Evolutionary conservation across 2,888 invertebrate species (phyloP).

Genomic region (Dynastes tityus): DNA sequence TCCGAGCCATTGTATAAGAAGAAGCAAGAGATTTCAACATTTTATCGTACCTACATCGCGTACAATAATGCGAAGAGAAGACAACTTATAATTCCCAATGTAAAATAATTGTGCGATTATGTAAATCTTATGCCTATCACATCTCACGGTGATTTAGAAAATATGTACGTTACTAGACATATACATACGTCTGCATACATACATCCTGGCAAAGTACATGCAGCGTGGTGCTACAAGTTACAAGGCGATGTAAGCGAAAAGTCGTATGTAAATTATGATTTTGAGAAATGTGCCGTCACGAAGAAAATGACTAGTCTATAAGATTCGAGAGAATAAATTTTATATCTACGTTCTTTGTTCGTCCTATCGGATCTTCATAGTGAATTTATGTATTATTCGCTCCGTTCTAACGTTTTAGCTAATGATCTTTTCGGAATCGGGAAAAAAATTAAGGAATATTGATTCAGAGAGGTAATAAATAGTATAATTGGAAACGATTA

Average conservation of each 20-base stretch:
- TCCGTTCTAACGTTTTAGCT: too few species aligned
- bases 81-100: conserved; percentile 39
- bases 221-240: not conserved
- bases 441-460: too few species aligned
- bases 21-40: conserved; percentile 13
- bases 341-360: too few species aligned
- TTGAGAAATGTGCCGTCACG: conserved; percentile 5
- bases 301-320: conserved; percentile 6
- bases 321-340: conserved; percentile 15
- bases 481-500: too few species aligned
- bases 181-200: not conserved
- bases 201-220: not conserved
- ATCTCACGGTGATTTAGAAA: conserved; percentile 28
- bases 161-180: conserved; percentile 7
- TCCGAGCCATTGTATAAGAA: not conserved
- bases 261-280: conserved; percentile 20
- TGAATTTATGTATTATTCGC: too few species aligned
- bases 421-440: too few species aligned
- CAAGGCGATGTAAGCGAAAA: not conserved
- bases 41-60: conserved; percentile 9
- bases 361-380: too few species aligned
- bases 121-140: conserved; percentile 32
- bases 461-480: too few species aligned
- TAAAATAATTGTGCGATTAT: conserved; percentile 44
- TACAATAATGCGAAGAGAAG: not conserved